Percentiles rank a stretch among this genome's conserved stretches.
Evolutionary conservation across 1,140 invertebrate genomes (phyloP).

Genomic region (Pararge aegeria): DNA sequence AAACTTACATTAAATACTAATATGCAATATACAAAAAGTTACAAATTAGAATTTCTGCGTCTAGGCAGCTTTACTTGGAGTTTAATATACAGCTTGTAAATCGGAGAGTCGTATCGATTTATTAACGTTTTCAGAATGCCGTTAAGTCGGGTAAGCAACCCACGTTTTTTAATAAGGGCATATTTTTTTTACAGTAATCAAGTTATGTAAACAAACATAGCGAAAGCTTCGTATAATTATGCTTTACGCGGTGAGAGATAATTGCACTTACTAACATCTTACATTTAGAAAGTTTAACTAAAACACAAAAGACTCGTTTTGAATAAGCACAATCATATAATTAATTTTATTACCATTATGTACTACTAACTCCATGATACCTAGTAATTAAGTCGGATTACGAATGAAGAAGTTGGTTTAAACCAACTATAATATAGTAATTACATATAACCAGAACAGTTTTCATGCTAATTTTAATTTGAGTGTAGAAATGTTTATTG

Average conservation of each 20-base stretch:
- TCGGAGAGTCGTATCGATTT: too few relatives aligned
- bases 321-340: constrained; percentile 1
- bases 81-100: too few relatives aligned
- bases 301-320: constrained; percentile 3
- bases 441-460: neutral
- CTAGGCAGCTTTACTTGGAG: too few relatives aligned
- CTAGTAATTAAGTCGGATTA: constrained; percentile 3
- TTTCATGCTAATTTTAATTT: constrained; percentile 3
- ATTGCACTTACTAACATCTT: neutral
- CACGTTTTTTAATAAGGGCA: neutral
- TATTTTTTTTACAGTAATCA: neutral
- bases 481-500: neutral
- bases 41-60: too few relatives aligned
- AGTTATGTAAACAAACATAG: neutral
- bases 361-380: neutral
- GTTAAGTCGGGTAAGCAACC: neutral
- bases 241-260: neutral
- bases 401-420: neutral
- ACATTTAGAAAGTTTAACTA: constrained; percentile 1
- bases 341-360: neutral
- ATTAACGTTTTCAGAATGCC: too few relatives aligned
- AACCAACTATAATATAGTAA: neutral
- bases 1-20: too few relatives aligned
- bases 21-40: too few relatives aligned
- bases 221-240: neutral